Evolutionary conservation across 2,113 vertebrate species (phyloP).

Genomic region (Elgaria multicarinata): DNA sequence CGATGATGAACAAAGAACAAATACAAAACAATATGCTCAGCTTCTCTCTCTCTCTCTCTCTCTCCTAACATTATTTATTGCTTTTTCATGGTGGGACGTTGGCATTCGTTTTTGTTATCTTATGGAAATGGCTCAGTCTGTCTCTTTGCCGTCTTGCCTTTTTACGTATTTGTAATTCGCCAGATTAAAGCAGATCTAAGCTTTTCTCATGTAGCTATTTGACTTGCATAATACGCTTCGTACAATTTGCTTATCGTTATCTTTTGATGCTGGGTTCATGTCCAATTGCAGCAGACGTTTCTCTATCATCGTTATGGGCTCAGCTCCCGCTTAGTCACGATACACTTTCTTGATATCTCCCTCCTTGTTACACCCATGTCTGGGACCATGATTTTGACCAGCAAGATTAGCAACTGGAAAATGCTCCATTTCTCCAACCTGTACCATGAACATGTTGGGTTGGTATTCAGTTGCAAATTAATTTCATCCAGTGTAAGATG

Average conservation of each 20-base stretch:
- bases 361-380: slow-evolving; percentile 18
- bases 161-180: slow-evolving; percentile 10
- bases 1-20: background rate
- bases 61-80: background rate
- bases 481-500: background rate
- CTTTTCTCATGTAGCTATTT: slow-evolving; percentile 45
- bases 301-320: slow-evolving; percentile 18
- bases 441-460: background rate
- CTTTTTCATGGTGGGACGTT: background rate
- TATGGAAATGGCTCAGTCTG: slow-evolving; percentile 46
- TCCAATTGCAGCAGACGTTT: slow-evolving; percentile 40
- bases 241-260: slow-evolving; percentile 31
- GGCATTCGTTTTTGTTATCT: slow-evolving; percentile 5
- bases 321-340: background rate
- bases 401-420: background rate
- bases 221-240: slow-evolving; percentile 31
- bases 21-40: background rate
- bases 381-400: slow-evolving; percentile 20
- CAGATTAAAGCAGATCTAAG: slow-evolving; percentile 36
- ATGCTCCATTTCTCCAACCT: background rate
- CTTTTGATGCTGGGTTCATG: background rate
- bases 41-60: background rate
- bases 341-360: background rate
- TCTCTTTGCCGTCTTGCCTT: background rate
- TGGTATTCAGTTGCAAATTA: background rate